Evolutionary conservation across 2,797 vertebrate species (phyloP).

Genomic region (Gymnoscopelus braueri): DNA sequence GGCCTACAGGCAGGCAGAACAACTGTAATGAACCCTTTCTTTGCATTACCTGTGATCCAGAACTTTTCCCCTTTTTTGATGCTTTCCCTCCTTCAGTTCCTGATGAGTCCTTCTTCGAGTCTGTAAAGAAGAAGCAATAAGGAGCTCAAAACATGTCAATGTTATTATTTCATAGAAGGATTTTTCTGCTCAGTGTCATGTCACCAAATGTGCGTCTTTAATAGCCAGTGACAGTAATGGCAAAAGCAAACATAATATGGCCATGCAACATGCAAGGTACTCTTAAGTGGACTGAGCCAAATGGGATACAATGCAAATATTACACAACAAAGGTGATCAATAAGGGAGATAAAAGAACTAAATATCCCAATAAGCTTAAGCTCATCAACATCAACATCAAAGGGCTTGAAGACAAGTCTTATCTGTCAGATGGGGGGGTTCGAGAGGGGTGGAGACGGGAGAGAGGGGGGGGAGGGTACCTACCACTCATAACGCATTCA

Average conservation of each 20-base stretch:
- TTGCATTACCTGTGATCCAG: conserved; percentile 92
- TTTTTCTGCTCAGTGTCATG: conserved; percentile 17
- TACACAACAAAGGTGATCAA: conserved; percentile 80
- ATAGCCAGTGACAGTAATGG: not conserved
- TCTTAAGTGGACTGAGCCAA: conserved; percentile 50
- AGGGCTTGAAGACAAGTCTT: conserved; percentile 55
- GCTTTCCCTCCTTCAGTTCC: conserved; percentile 97
- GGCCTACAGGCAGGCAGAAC: conserved; percentile 53
- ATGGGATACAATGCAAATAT: conserved; percentile 41
- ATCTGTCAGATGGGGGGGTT: conserved; percentile 59
- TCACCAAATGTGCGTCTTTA: conserved; percentile 24
- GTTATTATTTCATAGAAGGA: conserved; percentile 7
- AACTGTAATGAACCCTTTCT: conserved; percentile 49
- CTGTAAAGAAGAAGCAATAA: conserved; percentile 77
- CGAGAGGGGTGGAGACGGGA: conserved; percentile 85
- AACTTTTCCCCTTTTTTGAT: conserved; percentile 95
- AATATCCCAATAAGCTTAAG: conserved; percentile 57
- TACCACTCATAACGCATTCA: conserved; percentile 99
- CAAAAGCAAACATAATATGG: conserved; percentile 22
- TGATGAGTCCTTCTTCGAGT: conserved; percentile 97
- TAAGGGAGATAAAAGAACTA: conserved; percentile 43
- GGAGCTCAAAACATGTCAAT: conserved; percentile 2
- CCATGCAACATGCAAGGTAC: not conserved
- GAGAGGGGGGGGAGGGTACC: conserved; percentile 91
- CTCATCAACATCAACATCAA: conserved; percentile 63